Percentiles rank a stretch among this genome's conserved stretches.
These are phyloP conservation scores for Gymnarchus niloticus DNA, from an alignment of 2,113 vertebrate genomes.

Conservation along the genomic window DNA sequence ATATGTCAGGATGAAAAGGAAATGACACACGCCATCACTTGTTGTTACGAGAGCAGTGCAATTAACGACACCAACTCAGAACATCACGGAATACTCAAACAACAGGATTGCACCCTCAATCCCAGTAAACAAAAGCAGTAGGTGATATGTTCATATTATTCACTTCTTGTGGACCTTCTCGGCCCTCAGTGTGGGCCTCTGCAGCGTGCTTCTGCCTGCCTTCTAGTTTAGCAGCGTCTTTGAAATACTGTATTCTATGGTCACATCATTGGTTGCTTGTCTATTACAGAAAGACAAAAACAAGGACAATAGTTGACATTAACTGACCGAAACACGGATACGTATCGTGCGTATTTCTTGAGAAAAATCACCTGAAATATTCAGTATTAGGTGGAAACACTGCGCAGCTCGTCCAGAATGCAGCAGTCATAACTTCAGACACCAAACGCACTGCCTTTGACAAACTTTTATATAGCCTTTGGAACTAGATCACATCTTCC, in stretches of 20 bases:
- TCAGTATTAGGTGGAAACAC: not conserved
- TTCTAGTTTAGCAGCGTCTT: not conserved
- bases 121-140: not conserved
- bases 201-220: not conserved
- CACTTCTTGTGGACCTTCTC: not conserved
- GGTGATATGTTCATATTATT: not conserved
- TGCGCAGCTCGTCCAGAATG: not conserved
- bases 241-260: not conserved
- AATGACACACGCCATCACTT: not conserved
- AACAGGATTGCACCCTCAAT: not conserved
- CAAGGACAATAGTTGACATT: not conserved
- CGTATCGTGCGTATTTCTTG: not conserved
- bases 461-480: not conserved
- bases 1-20: not conserved
- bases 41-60: not conserved
- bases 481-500: not conserved
- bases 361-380: not conserved
- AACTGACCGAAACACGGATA: not conserved
- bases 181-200: not conserved
- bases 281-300: not conserved
- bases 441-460: not conserved
- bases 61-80: not conserved
- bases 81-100: not conserved
- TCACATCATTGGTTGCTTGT: not conserved
- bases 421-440: not conserved